Conservation (phyloP, 2,797 vertebrate species). For the Peromyscus nudipes region DNA sequence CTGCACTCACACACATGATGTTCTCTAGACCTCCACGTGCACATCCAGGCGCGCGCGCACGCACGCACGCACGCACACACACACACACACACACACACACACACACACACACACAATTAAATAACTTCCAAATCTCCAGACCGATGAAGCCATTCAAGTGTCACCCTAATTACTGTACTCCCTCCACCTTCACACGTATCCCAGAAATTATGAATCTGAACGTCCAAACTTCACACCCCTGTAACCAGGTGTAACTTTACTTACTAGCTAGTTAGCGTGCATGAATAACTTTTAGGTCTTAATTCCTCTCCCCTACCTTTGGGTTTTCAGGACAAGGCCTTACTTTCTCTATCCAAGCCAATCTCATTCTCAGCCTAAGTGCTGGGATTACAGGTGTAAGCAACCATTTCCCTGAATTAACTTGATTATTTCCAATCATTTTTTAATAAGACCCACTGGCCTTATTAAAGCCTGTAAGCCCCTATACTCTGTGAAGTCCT, state of each 20-base stretch:
- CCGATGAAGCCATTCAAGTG: neutral
- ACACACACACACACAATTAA: neutral
- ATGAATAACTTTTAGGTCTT: neutral
- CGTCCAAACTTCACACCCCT: neutral
- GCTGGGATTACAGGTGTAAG: neutral
- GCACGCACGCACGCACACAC: neutral
- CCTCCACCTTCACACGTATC: neutral
- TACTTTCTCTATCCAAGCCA: neutral
- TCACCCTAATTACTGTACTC: neutral
- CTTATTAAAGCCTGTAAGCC: neutral
- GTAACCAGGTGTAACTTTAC: neutral
- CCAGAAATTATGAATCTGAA: neutral
- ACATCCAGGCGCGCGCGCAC: too few relatives aligned
- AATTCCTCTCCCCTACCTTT: neutral
- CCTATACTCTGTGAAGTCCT: neutral
- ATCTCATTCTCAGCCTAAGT: neutral
- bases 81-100: neutral
- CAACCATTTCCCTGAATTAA: neutral
- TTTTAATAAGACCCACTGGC: neutral
- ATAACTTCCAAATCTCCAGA: neutral
- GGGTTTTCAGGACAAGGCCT: neutral
- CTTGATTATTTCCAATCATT: neutral
- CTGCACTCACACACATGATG: neutral
- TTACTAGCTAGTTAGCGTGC: neutral
- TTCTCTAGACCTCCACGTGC: neutral